Conservation (phyloP, 2,113 vertebrate species). For the Phainopepla nitens region DNA sequence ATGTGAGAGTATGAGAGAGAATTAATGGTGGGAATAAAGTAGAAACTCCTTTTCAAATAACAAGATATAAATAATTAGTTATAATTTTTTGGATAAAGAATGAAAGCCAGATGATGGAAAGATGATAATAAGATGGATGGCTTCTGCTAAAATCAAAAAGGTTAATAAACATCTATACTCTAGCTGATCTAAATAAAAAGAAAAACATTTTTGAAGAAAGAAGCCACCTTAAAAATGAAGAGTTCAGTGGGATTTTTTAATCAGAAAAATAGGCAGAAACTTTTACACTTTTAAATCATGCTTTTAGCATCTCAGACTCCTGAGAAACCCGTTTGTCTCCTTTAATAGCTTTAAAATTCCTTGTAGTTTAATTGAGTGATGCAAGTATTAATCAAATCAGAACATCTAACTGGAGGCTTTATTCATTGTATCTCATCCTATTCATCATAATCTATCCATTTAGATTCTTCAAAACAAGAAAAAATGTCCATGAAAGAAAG, state of each 20-base stretch:
- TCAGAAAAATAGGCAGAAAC: neutral
- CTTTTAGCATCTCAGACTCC: neutral
- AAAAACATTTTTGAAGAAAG: neutral
- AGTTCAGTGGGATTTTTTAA: neutral
- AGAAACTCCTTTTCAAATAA: neutral
- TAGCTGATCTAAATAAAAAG: neutral
- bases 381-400: neutral
- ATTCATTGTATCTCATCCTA: neutral
- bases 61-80: neutral
- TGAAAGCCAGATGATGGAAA: neutral
- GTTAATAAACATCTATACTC: neutral
- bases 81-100: neutral
- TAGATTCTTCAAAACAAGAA: neutral
- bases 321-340: neutral
- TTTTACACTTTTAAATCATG: neutral
- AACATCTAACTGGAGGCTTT: neutral
- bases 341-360: neutral
- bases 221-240: neutral
- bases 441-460: neutral
- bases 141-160: neutral
- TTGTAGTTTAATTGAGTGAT: neutral
- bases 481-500: neutral
- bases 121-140: neutral
- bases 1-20: neutral
- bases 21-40: neutral